Base-by-base conservation (phyloP, 2,113 vertebrate genomes). In the Chloroceryle aenea region DNA sequence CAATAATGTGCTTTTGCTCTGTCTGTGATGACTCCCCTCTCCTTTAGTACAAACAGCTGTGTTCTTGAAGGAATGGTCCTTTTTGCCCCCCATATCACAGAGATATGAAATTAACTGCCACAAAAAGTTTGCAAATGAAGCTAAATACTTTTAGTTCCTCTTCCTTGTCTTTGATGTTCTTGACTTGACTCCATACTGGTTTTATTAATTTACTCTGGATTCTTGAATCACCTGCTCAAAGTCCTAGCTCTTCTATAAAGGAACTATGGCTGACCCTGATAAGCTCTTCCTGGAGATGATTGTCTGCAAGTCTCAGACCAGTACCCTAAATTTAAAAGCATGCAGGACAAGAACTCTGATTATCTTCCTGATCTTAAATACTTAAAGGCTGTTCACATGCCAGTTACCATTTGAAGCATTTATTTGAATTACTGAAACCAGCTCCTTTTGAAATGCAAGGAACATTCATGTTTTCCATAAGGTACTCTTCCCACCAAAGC, bases 191-290 rank as follows among this genome's bases (percentile, higher is more conserved):
- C 32, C 17, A 21, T 56, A 30, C 8, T 76, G 38, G 29, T 90
- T 96, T 89, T 32, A 87, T 87, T 96, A 86, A 85, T 95, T 95
- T 95, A 84, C 75, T 95, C 76, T 72, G 73, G 18, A 59, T 92
- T 94, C 90, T 94, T 92, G 48, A 74, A 78, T 89, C 21, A 7
- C 85, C 19, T 95, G 83, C 76, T 92, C n/a, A 77, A 89, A 94
- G 74, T 72, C 45, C 86, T 81, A 77, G 79, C 40, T 91, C 43
- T 96, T 63, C 68, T 23, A 3, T 16, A 14, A 43, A 58, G 8
- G 62, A 89, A 66, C 83, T 69, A 7, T 63, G 75, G 77, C 78
- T 85, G 80, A 82, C 77, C 81, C 84, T 85, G 90, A 82, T 87
- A 58, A 96, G 55, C 68, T 87, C 68, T 93, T 90, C 74, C 67